Conservation (phyloP, 2,888 invertebrate genomes). For the Notodonta ziczac region DNA sequence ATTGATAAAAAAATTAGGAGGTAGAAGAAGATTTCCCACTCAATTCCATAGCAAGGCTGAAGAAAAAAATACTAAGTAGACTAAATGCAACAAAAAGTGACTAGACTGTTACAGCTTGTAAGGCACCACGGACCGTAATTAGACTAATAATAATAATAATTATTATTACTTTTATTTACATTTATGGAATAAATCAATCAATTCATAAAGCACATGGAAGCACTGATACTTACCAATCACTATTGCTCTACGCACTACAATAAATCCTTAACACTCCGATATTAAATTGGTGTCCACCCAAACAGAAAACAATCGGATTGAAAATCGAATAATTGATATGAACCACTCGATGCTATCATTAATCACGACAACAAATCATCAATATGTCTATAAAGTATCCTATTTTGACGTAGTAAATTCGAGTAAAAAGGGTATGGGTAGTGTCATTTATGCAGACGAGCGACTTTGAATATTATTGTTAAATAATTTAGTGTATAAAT, state of each 20-base stretch:
- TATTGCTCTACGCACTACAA: conserved; percentile 26
- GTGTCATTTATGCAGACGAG: conserved; percentile 8
- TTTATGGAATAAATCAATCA: conserved; percentile 4
- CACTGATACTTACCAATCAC: conserved; percentile 10
- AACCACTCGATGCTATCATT: conserved; percentile 55
- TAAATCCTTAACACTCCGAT: conserved; percentile 43
- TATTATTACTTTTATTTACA: too few species aligned
- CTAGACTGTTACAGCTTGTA: too few species aligned
- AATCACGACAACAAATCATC: conserved; percentile 65
- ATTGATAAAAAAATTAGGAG: too few species aligned
- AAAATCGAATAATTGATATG: conserved; percentile 66
- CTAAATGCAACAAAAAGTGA: too few species aligned
- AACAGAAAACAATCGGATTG: conserved; percentile 58
- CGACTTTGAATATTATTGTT: neutral
- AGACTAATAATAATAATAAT: too few species aligned
- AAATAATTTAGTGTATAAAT: too few species aligned
- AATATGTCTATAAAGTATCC: conserved; percentile 53
- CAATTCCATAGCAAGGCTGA: too few species aligned
- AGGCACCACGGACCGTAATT: too few species aligned
- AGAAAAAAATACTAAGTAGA: too few species aligned
- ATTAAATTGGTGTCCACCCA: conserved; percentile 48
- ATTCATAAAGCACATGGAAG: neutral
- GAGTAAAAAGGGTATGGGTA: conserved; percentile 48
- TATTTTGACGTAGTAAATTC: conserved; percentile 58
- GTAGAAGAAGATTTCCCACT: too few species aligned